Conservation (phyloP, 2,797 vertebrate species). For the Neosilurus mollespiculum region DNA sequence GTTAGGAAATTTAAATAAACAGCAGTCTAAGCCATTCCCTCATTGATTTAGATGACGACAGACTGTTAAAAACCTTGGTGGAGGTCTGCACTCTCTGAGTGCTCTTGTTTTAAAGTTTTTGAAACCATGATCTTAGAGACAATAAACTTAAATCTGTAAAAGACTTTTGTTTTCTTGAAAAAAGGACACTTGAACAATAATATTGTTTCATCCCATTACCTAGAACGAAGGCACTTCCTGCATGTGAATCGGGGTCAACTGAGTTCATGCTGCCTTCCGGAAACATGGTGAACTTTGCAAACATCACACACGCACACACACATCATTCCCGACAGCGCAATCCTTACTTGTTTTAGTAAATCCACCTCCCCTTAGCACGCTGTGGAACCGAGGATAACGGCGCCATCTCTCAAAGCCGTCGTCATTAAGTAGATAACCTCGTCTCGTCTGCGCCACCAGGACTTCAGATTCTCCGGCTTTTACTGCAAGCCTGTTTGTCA, state of each 20-base stretch:
- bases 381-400: conserved; percentile 4
- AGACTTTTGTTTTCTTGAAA: neutral
- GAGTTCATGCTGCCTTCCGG: neutral
- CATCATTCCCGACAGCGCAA: neutral
- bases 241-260: neutral
- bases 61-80: too few species aligned
- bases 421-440: conserved; percentile 43
- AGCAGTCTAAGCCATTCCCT: neutral
- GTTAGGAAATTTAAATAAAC: too few species aligned
- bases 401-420: conserved; percentile 26
- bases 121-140: neutral
- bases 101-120: neutral
- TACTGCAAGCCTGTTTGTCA: conserved; percentile 30
- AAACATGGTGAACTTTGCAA: neutral
- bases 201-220: too few species aligned
- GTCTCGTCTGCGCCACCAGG: conserved; percentile 30
- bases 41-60: too few species aligned
- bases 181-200: too few species aligned
- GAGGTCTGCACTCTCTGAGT: too few species aligned
- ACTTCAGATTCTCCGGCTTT: conserved; percentile 32
- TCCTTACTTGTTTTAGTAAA: conserved; percentile 24
- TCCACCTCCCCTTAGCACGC: neutral
- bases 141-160: neutral
- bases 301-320: neutral
- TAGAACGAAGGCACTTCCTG: neutral